Evolutionary conservation across 2,113 vertebrate species (phyloP).

Genomic region (Triplophysa tibetana): DNA sequence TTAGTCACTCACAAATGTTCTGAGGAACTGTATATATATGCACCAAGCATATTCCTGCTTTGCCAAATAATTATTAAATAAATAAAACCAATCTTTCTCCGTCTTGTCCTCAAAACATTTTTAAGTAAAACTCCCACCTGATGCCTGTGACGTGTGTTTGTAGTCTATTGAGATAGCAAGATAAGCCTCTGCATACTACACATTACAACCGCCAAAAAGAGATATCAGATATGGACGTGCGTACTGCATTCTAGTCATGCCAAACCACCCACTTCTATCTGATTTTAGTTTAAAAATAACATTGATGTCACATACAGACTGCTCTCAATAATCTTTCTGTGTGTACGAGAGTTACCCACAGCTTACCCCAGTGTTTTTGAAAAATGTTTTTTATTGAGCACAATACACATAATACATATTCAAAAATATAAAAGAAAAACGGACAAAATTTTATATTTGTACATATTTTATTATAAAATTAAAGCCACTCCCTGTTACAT

Average conservation of each 20-base stretch:
- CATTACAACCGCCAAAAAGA: not conserved
- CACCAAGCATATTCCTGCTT: too few relatives aligned
- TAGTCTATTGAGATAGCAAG: not conserved
- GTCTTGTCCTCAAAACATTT: not conserved
- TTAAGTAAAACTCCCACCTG: not conserved
- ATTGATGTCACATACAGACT: too few relatives aligned
- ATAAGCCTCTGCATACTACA: not conserved
- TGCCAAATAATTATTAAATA: too few relatives aligned
- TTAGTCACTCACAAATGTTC: too few relatives aligned
- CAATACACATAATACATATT: not conserved
- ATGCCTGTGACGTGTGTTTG: not conserved
- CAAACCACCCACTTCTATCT: not conserved
- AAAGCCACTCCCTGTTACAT: slow-evolving; percentile 64
- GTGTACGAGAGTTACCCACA: too few relatives aligned
- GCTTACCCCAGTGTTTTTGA: too few relatives aligned
- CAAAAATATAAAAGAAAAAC: too few relatives aligned
- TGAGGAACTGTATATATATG: too few relatives aligned
- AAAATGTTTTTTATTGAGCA: too few relatives aligned
- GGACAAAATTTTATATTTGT: not conserved
- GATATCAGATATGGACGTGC: not conserved
- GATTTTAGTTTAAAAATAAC: too few relatives aligned
- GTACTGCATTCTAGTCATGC: not conserved
- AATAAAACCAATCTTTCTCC: too few relatives aligned
- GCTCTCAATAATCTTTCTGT: too few relatives aligned
- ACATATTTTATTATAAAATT: slow-evolving; percentile 60